Base-by-base conservation (phyloP, 1,140 invertebrate species). In the Uloborus diversus region DNA sequence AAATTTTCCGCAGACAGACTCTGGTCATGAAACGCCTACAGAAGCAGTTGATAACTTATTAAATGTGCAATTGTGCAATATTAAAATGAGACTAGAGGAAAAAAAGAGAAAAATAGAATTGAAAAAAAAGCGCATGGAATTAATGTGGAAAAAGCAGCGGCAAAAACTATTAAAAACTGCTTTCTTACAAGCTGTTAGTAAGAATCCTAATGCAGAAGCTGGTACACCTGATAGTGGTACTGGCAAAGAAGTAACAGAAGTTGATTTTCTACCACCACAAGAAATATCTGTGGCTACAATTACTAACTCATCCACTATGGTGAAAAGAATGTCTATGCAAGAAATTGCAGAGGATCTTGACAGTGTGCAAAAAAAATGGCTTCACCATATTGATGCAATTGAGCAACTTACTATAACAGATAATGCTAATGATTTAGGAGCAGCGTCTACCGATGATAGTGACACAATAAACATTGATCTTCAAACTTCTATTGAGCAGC, bases 71-170 rank as follows among this genome's bases (percentile, higher is more conserved):
- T 87, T 96, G 35, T 91, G 92, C 83, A 93, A 94, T 84, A 94
- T 99, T 83, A 89, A 94, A 70, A 89, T 98, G 85, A 96, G 97
- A 88, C 88, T 99, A 78, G 97, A 99, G 87, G 96, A 98, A 87
- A 96, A 96, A 87, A 89, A 94, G 71, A 90, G 95, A 33, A 91
- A 93, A 81, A 98, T 98, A 81, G 95, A 97, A 86, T 92, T 91
- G 79, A 95, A 97, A 83, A 96, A 96, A 86, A 89, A 93, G 79
- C 90, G 91, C 84, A 92, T 95, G 89, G 96, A 98, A 88, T 88
- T 93, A 79, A 92, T 94, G n/a, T 91, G 95, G 86, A 92, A 91
- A 84, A 92, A 94, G 83, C 94, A 97, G 85, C 89, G 95, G 70
- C 93, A 96, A 85, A 94, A 96, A 88, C 90, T 98, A 66, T 93